Percentiles rank a stretch among this genome's conserved stretches.
These are phyloP conservation scores for Miltochrista miniata DNA, from an alignment of 2,888 invertebrate species.

Conservation along the genomic window DNA sequence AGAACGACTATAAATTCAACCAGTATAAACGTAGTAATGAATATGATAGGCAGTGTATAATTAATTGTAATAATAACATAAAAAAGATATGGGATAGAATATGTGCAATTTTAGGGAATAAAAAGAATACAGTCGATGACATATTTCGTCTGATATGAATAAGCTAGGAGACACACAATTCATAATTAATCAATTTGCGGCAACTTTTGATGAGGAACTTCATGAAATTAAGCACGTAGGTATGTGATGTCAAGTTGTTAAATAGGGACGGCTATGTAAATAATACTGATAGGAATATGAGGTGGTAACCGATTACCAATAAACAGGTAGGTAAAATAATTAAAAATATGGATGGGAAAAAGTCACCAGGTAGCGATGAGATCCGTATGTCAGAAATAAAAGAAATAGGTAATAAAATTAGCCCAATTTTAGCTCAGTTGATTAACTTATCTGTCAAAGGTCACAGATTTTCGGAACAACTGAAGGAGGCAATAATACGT, in stretches of 20 bases:
- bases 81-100: not conserved
- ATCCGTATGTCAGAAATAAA: not conserved
- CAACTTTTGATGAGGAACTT: too few species aligned
- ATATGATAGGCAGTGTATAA: too few species aligned
- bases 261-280: too few species aligned
- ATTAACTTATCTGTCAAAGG: too few species aligned
- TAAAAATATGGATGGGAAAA: not conserved
- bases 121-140: not conserved
- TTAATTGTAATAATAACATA: slow-evolving; percentile 2
- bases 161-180: too few species aligned
- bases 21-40: too few species aligned
- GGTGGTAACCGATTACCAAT: not conserved
- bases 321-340: not conserved
- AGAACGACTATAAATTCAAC: too few species aligned
- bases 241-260: too few species aligned
- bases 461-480: too few species aligned
- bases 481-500: not conserved
- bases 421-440: not conserved
- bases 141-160: not conserved
- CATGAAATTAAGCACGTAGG: too few species aligned
- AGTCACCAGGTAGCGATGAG: not conserved
- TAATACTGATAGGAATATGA: too few species aligned
- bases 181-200: too few species aligned
- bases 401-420: not conserved
- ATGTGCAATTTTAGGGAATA: not conserved